phyloP scores from a whole-genome alignment of 1,140 invertebrate species.

The Hyphantria cunea region DNA sequence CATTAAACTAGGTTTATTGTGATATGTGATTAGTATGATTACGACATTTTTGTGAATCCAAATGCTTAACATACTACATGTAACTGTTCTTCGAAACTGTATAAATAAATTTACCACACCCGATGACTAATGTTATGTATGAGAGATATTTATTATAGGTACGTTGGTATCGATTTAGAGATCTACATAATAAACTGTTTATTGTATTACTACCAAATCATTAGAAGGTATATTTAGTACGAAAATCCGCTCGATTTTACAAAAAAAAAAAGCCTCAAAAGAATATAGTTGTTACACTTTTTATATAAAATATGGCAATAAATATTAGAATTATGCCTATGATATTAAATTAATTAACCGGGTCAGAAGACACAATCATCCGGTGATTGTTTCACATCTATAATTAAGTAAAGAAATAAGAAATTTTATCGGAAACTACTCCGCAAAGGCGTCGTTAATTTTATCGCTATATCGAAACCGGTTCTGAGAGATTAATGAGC shows the following conservation, averaged over 20 bases:
- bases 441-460: not conserved
- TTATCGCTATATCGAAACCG: constrained; percentile 3
- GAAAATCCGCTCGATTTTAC: no score
- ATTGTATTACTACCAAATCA: constrained; percentile 16
- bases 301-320: not conserved
- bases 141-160: constrained; percentile 13
- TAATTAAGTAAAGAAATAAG: not conserved
- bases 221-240: not conserved
- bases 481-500: not conserved
- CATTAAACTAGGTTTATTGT: constrained; percentile 17
- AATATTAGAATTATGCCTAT: no score
- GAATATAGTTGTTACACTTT: no score
- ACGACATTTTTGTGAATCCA: constrained; percentile 27
- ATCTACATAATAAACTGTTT: constrained; percentile 24
- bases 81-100: constrained; percentile 24
- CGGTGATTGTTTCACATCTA: no score
- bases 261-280: no score
- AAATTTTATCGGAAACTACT: constrained; percentile 8
- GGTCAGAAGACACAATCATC: no score
- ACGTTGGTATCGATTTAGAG: constrained; percentile 19
- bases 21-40: constrained; percentile 18
- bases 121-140: constrained; percentile 29
- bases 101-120: constrained; percentile 23
- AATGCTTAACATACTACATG: constrained; percentile 10
- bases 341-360: no score